These are phyloP conservation scores for Beroe ovata DNA, from an alignment of 37 sponge, comb jelly and placozoan genomes.

Conservation along the genomic window DNA sequence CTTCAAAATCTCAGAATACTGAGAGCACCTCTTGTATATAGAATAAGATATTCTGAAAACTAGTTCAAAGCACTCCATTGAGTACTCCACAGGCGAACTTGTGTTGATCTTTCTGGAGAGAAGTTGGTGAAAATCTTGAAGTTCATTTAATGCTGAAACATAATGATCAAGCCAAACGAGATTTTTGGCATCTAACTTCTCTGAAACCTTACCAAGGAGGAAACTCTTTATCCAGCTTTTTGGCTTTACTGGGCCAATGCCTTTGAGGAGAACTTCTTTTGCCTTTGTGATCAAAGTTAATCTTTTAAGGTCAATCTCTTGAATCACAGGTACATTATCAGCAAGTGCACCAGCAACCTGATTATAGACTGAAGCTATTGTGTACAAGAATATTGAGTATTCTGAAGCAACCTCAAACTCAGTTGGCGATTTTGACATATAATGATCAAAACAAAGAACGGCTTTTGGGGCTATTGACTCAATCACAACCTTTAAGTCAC, in stretches of 20 bases:
- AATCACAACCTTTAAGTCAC: slow-evolving; percentile 46
- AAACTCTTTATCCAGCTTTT: slow-evolving; percentile 44
- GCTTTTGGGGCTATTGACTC: slow-evolving; percentile 62
- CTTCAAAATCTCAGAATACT: slow-evolving; percentile 2
- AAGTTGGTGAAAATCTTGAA: background rate
- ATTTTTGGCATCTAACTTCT: slow-evolving; percentile 25
- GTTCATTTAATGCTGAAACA: background rate
- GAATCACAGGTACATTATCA: slow-evolving; percentile 47
- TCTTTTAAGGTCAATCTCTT: slow-evolving; percentile 50
- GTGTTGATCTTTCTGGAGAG: slow-evolving; percentile 20
- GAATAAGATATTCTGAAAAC: slow-evolving; percentile 58
- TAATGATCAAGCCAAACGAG: slow-evolving; percentile 35
- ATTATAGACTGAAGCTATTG: slow-evolving; percentile 59
- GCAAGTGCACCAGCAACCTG: slow-evolving; percentile 58
- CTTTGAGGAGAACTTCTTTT: slow-evolving; percentile 29
- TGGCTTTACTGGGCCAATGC: slow-evolving; percentile 3
- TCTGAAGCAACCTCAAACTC: slow-evolving; percentile 47
- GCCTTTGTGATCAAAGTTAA: slow-evolving; percentile 34
- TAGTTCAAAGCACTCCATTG: slow-evolving; percentile 53
- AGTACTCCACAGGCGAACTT: slow-evolving; percentile 48
- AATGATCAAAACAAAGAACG: slow-evolving; percentile 62
- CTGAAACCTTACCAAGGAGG: slow-evolving; percentile 26
- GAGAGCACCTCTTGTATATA: slow-evolving; percentile 6
- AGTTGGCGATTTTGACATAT: slow-evolving; percentile 13
- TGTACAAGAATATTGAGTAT: slow-evolving; percentile 58